These are phyloP conservation scores for Stichodactyla helianthus DNA, from an alignment of 64 coral and sea anemone genomes.

Conservation along the genomic window DNA sequence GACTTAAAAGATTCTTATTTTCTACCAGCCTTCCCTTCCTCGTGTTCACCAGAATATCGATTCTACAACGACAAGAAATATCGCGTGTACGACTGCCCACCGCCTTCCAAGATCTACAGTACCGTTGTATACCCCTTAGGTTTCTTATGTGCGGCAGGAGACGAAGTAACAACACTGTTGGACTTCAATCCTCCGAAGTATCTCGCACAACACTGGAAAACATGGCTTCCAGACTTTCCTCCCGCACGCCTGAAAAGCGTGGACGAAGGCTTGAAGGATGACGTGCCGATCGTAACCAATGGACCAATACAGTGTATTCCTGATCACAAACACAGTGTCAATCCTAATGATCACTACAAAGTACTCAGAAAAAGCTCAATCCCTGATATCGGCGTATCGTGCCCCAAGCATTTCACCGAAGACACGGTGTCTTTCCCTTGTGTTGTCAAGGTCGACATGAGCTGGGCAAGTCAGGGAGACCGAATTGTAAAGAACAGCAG, in stretches of 20 bases:
- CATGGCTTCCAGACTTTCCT: constrained; percentile 46
- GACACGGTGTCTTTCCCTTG: too few relatives aligned
- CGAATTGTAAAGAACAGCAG: too few relatives aligned
- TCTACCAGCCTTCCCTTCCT: constrained; percentile 3
- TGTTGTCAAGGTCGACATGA: too few relatives aligned
- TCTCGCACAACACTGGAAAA: constrained; percentile 29
- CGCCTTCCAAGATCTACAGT: background rate
- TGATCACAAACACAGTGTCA: too few relatives aligned
- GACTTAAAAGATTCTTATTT: too few relatives aligned
- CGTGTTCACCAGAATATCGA: constrained; percentile 25
- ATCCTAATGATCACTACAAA: too few relatives aligned
- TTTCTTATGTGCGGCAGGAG: constrained; percentile 19
- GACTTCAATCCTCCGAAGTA: constrained; percentile 12
- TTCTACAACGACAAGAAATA: constrained; percentile 46
- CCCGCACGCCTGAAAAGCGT: constrained; percentile 6
- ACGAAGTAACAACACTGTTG: constrained; percentile 29
- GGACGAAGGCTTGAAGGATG: constrained; percentile 25
- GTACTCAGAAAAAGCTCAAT: too few relatives aligned
- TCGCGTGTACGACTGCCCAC: constrained; percentile 27
- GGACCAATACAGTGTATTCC: too few relatives aligned
- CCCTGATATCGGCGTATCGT: too few relatives aligned
- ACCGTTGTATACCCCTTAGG: background rate
- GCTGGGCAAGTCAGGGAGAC: too few relatives aligned
- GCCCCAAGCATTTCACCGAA: too few relatives aligned
- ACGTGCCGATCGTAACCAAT: too few relatives aligned